phyloP scores from a whole-genome alignment of 2,797 vertebrate species.

The Todus mexicanus region DNA sequence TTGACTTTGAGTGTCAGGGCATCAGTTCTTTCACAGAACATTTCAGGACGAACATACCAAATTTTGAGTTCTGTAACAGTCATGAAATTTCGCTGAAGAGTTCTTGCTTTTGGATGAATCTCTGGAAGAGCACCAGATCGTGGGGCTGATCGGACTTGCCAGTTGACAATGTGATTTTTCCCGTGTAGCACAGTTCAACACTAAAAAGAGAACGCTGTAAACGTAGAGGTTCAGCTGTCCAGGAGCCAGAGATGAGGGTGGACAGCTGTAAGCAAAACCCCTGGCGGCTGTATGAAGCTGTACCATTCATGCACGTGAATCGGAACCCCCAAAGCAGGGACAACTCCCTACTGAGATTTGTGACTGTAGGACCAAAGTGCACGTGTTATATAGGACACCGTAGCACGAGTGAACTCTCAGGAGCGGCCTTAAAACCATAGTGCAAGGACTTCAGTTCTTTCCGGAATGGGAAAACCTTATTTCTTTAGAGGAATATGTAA shows the following conservation, averaged over 20 bases:
- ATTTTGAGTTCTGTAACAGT: neutral
- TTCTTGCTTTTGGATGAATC: neutral
- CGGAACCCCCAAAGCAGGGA: fast-evolving
- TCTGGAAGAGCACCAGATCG: neutral
- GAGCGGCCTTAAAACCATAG: neutral
- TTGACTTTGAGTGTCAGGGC: neutral
- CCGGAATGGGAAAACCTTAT: neutral
- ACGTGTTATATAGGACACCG: neutral
- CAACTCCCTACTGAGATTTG: neutral
- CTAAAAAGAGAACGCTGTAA: neutral
- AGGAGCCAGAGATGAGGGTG: neutral
- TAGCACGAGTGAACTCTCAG: neutral
- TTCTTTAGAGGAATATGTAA: neutral
- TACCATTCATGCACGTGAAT: neutral
- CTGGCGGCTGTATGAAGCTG: neutral
- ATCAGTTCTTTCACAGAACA: neutral
- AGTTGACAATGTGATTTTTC: neutral
- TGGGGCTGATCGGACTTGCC: neutral
- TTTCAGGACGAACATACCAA: neutral
- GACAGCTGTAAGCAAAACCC: neutral
- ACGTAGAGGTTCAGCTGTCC: neutral
- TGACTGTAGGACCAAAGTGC: neutral
- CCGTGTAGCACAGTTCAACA: neutral
- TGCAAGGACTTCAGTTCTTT: neutral
- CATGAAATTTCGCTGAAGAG: neutral